Evolutionary conservation across 2,888 invertebrate species (phyloP).

Genomic region (Rotaria sp.): DNA sequence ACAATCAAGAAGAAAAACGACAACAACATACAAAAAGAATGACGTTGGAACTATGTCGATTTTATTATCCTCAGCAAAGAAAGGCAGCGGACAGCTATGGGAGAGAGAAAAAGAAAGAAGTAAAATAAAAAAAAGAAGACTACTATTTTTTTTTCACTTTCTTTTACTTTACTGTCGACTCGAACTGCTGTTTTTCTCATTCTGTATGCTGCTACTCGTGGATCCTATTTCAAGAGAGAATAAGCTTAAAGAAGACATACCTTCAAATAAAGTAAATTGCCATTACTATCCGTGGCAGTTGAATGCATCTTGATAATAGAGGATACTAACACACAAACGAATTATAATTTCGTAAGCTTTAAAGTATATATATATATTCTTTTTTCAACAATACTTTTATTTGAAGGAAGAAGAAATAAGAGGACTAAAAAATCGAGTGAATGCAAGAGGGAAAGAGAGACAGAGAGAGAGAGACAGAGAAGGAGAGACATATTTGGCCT

Average conservation of each 20-base stretch:
- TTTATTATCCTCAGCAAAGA: not conserved
- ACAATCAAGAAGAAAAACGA: not conserved
- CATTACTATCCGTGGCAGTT: not conserved
- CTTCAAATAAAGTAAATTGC: not conserved
- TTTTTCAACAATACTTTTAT: not conserved
- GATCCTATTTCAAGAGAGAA: not conserved
- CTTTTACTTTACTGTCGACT: not conserved
- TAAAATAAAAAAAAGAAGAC: not conserved
- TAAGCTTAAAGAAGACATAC: not conserved
- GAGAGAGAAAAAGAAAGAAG: not conserved
- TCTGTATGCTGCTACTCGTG: not conserved
- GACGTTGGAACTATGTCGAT: not conserved
- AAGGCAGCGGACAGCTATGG: not conserved
- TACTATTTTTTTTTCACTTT: not conserved
- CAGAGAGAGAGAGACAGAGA: not conserved
- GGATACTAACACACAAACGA: not conserved
- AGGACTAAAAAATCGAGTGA: not conserved
- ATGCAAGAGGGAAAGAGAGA: not conserved
- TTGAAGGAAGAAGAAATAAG: not conserved
- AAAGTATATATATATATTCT: not conserved
- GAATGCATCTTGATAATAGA: not conserved
- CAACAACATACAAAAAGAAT: not conserved
- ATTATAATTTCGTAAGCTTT: not conserved
- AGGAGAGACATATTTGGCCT: not conserved
- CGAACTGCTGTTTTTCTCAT: not conserved